Base-by-base conservation (phyloP, 2,888 invertebrate genomes). In the Ditylenchus weischeri region DNA sequence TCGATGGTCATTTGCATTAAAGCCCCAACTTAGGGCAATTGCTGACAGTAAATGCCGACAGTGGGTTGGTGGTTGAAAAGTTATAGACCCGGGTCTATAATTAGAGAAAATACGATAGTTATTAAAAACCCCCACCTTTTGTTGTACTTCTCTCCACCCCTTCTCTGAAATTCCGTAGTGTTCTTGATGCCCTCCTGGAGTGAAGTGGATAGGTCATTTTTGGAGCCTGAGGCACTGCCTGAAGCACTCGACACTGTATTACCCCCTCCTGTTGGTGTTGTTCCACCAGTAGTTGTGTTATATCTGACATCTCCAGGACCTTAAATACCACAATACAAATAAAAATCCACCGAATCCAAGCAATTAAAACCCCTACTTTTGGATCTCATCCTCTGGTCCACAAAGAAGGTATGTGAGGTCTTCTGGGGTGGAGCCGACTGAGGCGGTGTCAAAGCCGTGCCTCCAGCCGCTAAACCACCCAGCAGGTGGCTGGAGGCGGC, bases 341-440 rank as follows among this genome's bases (percentile, higher is more conserved):
- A 38, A 29, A 29, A 29, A 5, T 5, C 5, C 29, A 29, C 29
- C 29, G 5, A 29, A 29, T 29, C 29, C 29, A 29, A 29, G 29
- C 29, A 29, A 29, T 29, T 29, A 2, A 29, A 29, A 29, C 29
- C 29, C 29, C 21, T 60, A 72, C 74, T 76, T 65, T 74, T 74
- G 64, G 76, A 74, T 18, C 76, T 58, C 19, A 59, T 64, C 19
- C 75, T 64, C 50, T 69, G 70, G 8, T 71, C 74, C 47, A 66
- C 64, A 64, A 76, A 74, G 62, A 74, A 74, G 18, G 75, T 67
- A 7, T 67, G 68, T 3, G 74, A 60, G 11, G 77, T 76, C 69
- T 81, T 80, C 50, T 80, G 78, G 8, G 81, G 81, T 4, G 81
- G 81, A 0, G 81, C 81, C 11, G 76, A 76, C 70, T 81, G 81